phyloP scores from a whole-genome alignment of 1,140 invertebrate genomes.

The Lutraria rhynchaena region DNA sequence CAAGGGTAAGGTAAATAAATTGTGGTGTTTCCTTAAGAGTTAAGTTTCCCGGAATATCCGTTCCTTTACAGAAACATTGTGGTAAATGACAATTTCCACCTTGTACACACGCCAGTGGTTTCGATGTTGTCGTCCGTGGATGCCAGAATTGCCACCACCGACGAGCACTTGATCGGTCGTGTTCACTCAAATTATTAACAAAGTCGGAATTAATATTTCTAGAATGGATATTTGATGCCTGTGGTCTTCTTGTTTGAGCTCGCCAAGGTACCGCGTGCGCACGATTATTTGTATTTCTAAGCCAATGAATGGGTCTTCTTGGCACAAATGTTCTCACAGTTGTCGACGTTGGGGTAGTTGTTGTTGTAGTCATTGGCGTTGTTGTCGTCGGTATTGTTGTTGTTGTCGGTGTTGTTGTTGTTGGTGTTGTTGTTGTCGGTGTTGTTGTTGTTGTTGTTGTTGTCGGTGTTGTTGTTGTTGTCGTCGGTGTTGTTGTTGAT shows the following conservation, averaged over 20 bases:
- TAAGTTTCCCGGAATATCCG: slow-evolving; percentile 21
- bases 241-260: neutral
- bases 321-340: too few species aligned
- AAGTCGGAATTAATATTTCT: too few species aligned
- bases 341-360: neutral
- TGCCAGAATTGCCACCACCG: slow-evolving; percentile 15
- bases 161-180: neutral
- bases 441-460: neutral
- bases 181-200: too few species aligned
- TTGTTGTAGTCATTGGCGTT: slow-evolving; percentile 14
- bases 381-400: slow-evolving; percentile 10
- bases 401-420: slow-evolving; percentile 3
- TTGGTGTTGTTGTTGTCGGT: slow-evolving; percentile 22
- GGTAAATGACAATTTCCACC: slow-evolving; percentile 44
- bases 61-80: slow-evolving; percentile 50
- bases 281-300: too few species aligned
- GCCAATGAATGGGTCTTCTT: neutral
- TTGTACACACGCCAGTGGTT: slow-evolving; percentile 4
- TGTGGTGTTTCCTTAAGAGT: slow-evolving; percentile 42
- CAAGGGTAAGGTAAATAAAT: slow-evolving; percentile 56
- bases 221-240: neutral
- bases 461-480: slow-evolving; percentile 7
- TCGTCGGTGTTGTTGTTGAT: neutral
- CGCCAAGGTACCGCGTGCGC: neutral
- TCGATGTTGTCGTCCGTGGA: neutral